phyloP scores from a whole-genome alignment of 2,888 invertebrate genomes.

The Linnaemya tessellans region DNA sequence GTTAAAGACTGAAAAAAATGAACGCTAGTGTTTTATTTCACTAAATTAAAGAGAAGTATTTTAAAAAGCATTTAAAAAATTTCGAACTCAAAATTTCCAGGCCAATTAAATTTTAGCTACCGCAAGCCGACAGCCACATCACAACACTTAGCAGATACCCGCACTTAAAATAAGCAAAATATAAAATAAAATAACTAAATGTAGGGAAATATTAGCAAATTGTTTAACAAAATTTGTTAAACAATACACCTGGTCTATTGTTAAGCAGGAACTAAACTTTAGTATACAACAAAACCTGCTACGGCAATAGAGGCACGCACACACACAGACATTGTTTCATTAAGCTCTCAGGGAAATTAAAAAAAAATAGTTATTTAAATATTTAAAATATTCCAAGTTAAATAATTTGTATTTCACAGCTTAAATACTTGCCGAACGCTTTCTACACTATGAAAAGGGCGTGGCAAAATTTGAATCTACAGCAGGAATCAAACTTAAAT shows the following conservation, averaged over 20 bases:
- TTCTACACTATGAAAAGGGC: too few species aligned
- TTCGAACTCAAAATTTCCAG: constrained; percentile 13
- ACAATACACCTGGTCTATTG: constrained; percentile 41
- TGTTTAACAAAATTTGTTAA: constrained; percentile 60
- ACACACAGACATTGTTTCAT: background rate
- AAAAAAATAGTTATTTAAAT: too few species aligned
- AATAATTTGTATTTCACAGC: too few species aligned
- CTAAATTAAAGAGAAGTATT: background rate
- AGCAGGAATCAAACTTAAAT: too few species aligned
- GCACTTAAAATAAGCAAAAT: background rate
- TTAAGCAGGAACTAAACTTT: background rate
- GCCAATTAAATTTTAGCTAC: constrained; percentile 9
- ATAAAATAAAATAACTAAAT: background rate
- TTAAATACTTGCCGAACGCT: too few species aligned
- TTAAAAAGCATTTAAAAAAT: background rate
- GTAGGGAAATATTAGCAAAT: constrained; percentile 40
- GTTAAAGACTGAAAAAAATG: constrained; percentile 81
- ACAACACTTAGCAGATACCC: background rate
- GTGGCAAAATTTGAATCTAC: too few species aligned
- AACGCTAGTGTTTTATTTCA: constrained; percentile 45
- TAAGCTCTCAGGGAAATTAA: too few species aligned
- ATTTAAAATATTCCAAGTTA: too few species aligned
- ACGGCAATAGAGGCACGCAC: background rate
- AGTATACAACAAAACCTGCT: background rate
- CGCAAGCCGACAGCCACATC: background rate